Percentiles rank a stretch among this genome's conserved stretches.
phyloP scores from a whole-genome alignment of 2,113 vertebrate species.

The Tonatia bakeri region DNA sequence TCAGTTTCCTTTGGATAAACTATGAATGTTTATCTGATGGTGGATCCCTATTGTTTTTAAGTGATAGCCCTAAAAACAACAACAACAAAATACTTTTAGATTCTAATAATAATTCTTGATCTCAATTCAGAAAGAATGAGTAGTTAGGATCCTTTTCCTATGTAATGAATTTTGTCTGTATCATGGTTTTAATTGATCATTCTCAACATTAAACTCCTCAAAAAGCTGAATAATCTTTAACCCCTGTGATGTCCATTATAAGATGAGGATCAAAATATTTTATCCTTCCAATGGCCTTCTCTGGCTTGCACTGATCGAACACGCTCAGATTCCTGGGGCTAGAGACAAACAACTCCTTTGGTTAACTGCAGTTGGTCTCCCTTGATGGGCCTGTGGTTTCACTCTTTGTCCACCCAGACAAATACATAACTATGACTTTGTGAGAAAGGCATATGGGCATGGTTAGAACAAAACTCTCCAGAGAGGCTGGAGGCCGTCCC shows the following conservation, averaged over 20 bases:
- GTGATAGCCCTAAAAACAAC: neutral
- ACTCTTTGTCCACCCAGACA: neutral
- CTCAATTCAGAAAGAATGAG: conserved; percentile 50
- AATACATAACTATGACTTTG: neutral
- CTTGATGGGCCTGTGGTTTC: neutral
- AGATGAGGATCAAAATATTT: neutral
- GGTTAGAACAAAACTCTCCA: neutral
- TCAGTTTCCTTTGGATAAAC: conserved; percentile 62
- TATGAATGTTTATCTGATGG: conserved; percentile 73
- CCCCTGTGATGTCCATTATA: conserved; percentile 57
- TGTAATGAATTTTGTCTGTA: conserved; percentile 56
- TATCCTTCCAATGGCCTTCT: neutral
- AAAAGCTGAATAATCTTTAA: conserved; percentile 69
- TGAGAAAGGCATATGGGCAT: neutral
- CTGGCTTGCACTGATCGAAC: neutral
- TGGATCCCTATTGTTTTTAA: conserved; percentile 61
- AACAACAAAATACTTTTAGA: conserved; percentile 31
- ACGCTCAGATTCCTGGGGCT: neutral
- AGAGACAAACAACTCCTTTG: neutral
- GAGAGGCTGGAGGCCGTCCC: accelerated
- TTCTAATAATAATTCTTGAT: neutral
- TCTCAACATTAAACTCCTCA: conserved; percentile 67
- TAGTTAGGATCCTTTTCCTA: conserved; percentile 35
- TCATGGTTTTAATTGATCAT: conserved; percentile 65
- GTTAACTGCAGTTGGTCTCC: neutral